A percentile compares a stretch with the other conserved stretches of the same genome.
Evolutionary conservation across 1,140 invertebrate genomes (phyloP).

Genomic region (Drosophila saltans): DNA sequence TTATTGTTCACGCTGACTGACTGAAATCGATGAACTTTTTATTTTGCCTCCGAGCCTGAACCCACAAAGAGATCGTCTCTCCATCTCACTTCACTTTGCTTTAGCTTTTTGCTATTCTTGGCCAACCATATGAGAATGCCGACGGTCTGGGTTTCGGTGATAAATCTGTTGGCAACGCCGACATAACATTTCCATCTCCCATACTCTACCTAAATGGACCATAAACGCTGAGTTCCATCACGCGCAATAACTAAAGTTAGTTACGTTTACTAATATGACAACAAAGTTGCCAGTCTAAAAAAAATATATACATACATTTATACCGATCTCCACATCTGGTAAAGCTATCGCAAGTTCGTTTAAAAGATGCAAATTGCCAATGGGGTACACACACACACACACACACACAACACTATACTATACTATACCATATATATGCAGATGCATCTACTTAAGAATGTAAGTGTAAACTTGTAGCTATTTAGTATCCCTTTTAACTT

Average conservation of each 20-base stretch:
- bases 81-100: not conserved
- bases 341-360: not conserved
- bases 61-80: not conserved
- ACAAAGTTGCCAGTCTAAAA: slow-evolving; percentile 59
- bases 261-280: slow-evolving; percentile 79
- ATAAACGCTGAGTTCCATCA: slow-evolving; percentile 78
- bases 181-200: slow-evolving; percentile 72
- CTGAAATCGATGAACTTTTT: slow-evolving; percentile 69
- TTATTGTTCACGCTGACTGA: slow-evolving; percentile 71
- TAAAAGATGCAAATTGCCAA: slow-evolving; percentile 24
- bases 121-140: not conserved
- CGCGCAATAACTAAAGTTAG: slow-evolving; percentile 80
- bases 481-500: not conserved
- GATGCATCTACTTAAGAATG: not conserved
- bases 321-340: not conserved
- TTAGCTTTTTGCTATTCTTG: not conserved
- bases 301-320: not conserved
- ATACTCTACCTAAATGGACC: slow-evolving; percentile 75
- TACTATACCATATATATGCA: not conserved
- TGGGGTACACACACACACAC: not conserved
- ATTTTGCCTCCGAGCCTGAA: too few species aligned
- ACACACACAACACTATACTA: too few species aligned
- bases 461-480: not conserved
- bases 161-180: slow-evolving; percentile 75
- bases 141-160: slow-evolving; percentile 53